These are phyloP conservation scores for Pipistrellus pipistrellus DNA, from an alignment of 2,797 vertebrate species.

Conservation along the genomic window DNA sequence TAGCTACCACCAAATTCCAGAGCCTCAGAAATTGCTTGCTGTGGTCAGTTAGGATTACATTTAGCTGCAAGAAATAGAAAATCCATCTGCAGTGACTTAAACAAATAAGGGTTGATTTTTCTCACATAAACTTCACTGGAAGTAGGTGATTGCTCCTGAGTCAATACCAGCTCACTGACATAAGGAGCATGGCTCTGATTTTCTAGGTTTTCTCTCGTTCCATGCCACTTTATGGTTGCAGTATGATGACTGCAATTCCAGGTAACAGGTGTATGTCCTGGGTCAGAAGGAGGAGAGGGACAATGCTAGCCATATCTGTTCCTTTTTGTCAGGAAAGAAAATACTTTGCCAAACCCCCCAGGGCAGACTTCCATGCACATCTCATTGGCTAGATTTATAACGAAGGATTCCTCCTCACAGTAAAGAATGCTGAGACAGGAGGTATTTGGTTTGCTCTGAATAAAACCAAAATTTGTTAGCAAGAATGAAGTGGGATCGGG, in stretches of 20 bases:
- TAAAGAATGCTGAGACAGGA: neutral
- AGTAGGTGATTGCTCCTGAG: neutral
- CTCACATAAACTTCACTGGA: neutral
- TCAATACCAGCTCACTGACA: neutral
- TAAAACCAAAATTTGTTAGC: neutral
- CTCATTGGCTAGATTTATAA: neutral
- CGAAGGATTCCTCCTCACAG: neutral
- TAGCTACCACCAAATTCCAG: neutral
- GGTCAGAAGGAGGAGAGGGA: neutral
- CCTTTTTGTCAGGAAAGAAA: neutral
- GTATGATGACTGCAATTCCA: neutral
- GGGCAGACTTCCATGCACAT: neutral
- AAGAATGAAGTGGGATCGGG: neutral
- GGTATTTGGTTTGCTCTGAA: conserved; percentile 29
- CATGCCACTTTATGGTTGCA: too few species aligned
- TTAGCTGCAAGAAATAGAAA: neutral
- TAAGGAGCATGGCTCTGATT: neutral
- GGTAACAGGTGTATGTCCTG: neutral
- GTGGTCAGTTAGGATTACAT: neutral
- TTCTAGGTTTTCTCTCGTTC: neutral
- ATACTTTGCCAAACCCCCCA: neutral
- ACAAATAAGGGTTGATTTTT: conserved; percentile 23
- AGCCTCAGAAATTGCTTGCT: neutral
- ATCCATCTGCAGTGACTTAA: neutral
- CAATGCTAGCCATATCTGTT: neutral